Base-by-base conservation (phyloP, 2,888 invertebrate species). In the Yponomeuta cagnagella region DNA sequence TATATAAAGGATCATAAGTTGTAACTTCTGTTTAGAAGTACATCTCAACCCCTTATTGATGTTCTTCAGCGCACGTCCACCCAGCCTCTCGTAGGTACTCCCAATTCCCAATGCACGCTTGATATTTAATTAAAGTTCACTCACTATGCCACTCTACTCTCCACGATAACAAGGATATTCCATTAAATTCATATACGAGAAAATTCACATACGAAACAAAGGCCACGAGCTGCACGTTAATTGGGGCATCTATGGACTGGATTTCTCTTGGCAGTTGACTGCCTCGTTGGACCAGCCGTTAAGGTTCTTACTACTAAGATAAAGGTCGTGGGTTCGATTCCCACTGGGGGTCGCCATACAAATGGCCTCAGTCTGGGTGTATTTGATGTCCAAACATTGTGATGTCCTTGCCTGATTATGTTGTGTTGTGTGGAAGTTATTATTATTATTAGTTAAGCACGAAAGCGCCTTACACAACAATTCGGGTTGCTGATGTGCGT, bases 101-200 rank as follows among this genome's bases (percentile, higher is more conserved):
- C 67, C 67, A 37, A 33, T 58, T 58, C 52, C 52, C 65, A 65
- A 30, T 23, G 37, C 67, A 67, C 3, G 37, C 37, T 43, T 43
- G n/a, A 67, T 67, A 43, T 67, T 67, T 67, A 67, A 67, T 67
- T 67, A 67, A 67, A 67, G 43, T 67, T 67, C 67, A 67, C 31
- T 67, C 67, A 67, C 67, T 31, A 10, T 65, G 43, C 43, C 33
- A 2, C 65, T 58, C 52, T 12, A 58, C 52, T 58, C 52, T 58
- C 65, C 10, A 65, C 12, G 65, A 31, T 33, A 65, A 65, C 65
- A 65, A 33, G 65, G 65, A 33, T 31, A 10, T 65, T 23, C 65
- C 10, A 65, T 65, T 65, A 64, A 64, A 64, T 64, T 31, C 64
- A 23, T 23, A 64, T 12, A 37, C 37, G 33, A 37, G 68, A 68